Base-by-base conservation (phyloP, 2,113 vertebrate species). In the Mystacornis crossleyi region DNA sequence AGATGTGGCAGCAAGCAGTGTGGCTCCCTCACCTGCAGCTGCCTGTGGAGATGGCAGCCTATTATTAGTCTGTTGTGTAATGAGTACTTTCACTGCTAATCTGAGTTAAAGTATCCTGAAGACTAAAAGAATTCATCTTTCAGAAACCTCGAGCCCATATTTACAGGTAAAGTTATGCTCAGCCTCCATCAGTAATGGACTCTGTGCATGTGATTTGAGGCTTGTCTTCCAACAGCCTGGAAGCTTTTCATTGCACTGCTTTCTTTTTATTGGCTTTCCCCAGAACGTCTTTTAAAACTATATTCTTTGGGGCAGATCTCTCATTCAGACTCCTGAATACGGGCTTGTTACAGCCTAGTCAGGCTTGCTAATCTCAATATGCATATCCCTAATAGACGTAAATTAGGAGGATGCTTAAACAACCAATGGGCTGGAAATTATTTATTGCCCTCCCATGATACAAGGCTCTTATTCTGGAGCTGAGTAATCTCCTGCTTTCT, bases 351-450 rank as follows among this genome's bases (percentile, higher is more conserved):
- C 13, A 60, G 50, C 78, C 48, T 89, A 14, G 48, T 67, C 65
- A 53, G 51, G 31, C 83, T 90, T 90, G 50, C 45, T 95, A 70
- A 91, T 85, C 58, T 80, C 85, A 82, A 65, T 84, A 85, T 75
- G 57, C 58, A 42, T 89, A 66, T 94, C 78, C 20, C 70, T 94
- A 61, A 79, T 74, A 95, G 73, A 53, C 1, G 2, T 81, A 81
- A 94, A 94, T 96, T 95, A 95, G 66, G 48, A 95, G 70, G 64
- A 54, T 92, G 80, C 61, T 94, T 97, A 79, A 94, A 91, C 53
- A 81, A 45, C 86, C 70, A 89, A 65, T 89, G 77, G 73, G 34
- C 78, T 94, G 77, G 91, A 93, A 96, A 95, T 91, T 91, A 85
- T 82, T 96, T 71, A 78, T 89, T 2, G 3, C 58, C 73, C 57